Base-by-base conservation (phyloP, 2,888 invertebrate genomes). In the Smittia sp. region DNA sequence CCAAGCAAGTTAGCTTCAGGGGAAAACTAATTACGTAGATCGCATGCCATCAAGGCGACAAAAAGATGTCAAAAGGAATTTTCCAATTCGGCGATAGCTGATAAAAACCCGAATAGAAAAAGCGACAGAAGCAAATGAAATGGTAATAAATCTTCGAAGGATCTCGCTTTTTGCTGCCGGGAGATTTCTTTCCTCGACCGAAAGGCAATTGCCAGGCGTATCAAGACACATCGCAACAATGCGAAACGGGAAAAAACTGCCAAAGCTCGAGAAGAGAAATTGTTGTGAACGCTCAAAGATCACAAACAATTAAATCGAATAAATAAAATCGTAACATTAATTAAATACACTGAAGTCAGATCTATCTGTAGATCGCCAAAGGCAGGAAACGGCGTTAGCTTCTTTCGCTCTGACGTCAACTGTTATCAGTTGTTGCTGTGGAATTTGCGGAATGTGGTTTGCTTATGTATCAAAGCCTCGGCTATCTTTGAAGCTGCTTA, bases 271-370 rank as follows among this genome's bases (percentile, higher is more conserved):
- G 25, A 65, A 24, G 65, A 70, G 27, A 70, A 70, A 70, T 70
- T 70, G 32, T 68, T 70, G 52, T 67, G 15, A 25, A 46, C 46
- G 68, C 32, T 54, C 69, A 27, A 27, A 70, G 69, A 70, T 70
- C 69, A 70, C 69, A 70, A 70, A 70, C 69, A 70, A 70, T 70
- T 70, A 70, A 70, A 70, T 70, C 54, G 54, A 70, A 70, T 70
- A 70, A 46, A 70, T 70, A 46, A 54, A 70, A 70, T 70, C 69
- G 52, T 24, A 70, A 70, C 69, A 70, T 70, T 70, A 70, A 70
- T 70, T 70, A 70, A 70, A 70, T 52, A 54, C 46, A 54, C 41
- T 58, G 58, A 2, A 20, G 58, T 22, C 9, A 22, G 58, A 58
- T 58, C 58, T 58, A 58, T 58, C 58, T 58, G 4, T 20, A n/a